Evolutionary conservation across 2,113 vertebrate species (phyloP).

Genomic region (Daboia siamensis): DNA sequence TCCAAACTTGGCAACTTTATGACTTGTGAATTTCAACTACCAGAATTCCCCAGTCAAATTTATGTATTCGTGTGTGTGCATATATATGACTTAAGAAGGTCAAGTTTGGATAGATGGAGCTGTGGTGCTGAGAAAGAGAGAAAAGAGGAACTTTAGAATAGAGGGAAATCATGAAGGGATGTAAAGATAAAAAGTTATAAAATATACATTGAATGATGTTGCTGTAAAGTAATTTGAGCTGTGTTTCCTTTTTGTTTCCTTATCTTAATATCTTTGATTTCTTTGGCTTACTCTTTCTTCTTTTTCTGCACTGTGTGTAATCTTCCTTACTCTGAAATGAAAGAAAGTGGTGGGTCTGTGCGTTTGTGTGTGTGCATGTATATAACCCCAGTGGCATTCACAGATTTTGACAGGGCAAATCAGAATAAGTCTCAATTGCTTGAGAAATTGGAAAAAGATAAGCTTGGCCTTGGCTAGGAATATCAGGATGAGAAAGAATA

Average conservation of each 20-base stretch:
- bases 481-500: not conserved
- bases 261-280: not conserved
- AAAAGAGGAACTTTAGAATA: not conserved
- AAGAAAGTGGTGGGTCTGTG: not conserved
- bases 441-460: not conserved
- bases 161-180: not conserved
- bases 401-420: not conserved
- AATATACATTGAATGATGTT: not conserved
- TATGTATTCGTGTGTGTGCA: no score
- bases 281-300: not conserved
- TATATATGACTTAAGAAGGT: not conserved
- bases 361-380: not conserved
- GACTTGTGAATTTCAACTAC: not conserved
- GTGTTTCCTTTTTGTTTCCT: not conserved
- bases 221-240: not conserved
- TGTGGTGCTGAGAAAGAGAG: not conserved
- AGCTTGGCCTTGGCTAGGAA: not conserved
- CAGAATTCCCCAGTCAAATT: not conserved
- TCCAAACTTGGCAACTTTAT: not conserved
- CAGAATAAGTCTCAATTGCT: conserved; percentile 15
- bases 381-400: not conserved
- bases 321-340: not conserved
- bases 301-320: not conserved
- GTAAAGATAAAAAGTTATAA: not conserved
- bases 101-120: not conserved